Percentiles rank a stretch among this genome's conserved stretches.
Evolutionary conservation across 2,888 invertebrate species (phyloP).

Genomic region (Tiliacea aurago): DNA sequence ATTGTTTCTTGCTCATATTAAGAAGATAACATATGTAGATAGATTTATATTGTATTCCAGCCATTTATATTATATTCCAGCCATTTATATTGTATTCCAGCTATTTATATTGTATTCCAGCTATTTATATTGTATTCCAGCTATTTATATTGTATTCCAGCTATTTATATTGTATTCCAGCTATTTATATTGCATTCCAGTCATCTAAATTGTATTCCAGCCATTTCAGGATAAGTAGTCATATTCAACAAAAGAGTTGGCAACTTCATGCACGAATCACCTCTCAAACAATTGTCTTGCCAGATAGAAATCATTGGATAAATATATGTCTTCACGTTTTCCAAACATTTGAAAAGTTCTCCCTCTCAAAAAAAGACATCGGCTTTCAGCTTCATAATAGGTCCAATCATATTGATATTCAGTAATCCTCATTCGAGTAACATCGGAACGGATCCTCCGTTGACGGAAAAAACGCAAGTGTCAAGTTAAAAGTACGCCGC

Average conservation of each 20-base stretch:
- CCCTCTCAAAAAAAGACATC: not conserved
- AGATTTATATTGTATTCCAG: not conserved
- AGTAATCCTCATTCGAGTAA: conserved; percentile 59
- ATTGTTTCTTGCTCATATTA: not conserved
- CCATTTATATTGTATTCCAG: not conserved
- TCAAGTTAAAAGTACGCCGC: conserved; percentile 78
- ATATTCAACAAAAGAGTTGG: not conserved
- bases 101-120: too few species aligned
- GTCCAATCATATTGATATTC: conserved; percentile 42
- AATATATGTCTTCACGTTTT: not conserved
- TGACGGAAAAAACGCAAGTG: conserved; percentile 72
- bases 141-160: too few species aligned
- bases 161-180: not conserved
- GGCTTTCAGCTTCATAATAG: conserved; percentile 8
- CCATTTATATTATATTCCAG: too few species aligned
- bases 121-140: not conserved
- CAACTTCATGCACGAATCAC: not conserved
- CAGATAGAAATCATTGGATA: not conserved
- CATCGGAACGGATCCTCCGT: conserved; percentile 84
- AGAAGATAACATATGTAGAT: not conserved
- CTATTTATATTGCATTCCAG: too few species aligned
- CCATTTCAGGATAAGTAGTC: not conserved
- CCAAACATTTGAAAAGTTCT: not conserved
- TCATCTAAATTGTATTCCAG: too few species aligned
- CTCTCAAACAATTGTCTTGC: not conserved